Evolutionary conservation across 2,113 vertebrate species (phyloP).

Genomic region (Leptodactylus fuscus): DNA sequence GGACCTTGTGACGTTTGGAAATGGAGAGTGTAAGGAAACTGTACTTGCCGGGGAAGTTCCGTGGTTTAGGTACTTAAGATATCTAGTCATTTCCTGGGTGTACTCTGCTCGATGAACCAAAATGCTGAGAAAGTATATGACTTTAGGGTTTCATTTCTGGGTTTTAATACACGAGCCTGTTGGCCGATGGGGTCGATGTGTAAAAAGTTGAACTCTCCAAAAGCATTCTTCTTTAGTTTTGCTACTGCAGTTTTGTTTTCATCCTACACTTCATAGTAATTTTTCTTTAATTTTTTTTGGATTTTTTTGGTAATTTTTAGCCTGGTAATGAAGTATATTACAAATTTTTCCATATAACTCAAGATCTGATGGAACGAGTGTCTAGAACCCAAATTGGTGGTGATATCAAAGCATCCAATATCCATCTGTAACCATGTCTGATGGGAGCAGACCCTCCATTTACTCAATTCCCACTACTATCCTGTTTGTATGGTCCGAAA

Average conservation of each 20-base stretch:
- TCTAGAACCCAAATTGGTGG: neutral
- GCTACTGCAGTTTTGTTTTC: too few species aligned
- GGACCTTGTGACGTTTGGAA: neutral
- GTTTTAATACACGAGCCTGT: neutral
- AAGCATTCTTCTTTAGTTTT: too few species aligned
- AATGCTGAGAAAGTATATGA: neutral
- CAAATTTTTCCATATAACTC: neutral
- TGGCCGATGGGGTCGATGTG: neutral
- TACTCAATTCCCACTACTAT: neutral
- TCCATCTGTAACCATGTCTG: neutral
- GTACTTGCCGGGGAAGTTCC: conserved; percentile 44
- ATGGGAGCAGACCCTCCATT: neutral
- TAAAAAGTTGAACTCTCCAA: neutral
- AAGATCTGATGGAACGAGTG: neutral
- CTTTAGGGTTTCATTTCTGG: neutral
- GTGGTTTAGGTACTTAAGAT: neutral
- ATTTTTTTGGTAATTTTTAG: too few species aligned
- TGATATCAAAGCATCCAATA: neutral
- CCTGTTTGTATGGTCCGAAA: conserved; percentile 64
- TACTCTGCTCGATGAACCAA: neutral
- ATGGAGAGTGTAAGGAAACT: conserved; percentile 22
- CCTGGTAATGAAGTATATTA: neutral
- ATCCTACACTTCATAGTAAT: too few species aligned
- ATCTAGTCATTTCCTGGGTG: conserved; percentile 55
- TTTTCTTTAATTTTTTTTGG: too few species aligned